Evolutionary conservation across 2,888 invertebrate species (phyloP).

Genomic region (Megalurothrips usitatus): DNA sequence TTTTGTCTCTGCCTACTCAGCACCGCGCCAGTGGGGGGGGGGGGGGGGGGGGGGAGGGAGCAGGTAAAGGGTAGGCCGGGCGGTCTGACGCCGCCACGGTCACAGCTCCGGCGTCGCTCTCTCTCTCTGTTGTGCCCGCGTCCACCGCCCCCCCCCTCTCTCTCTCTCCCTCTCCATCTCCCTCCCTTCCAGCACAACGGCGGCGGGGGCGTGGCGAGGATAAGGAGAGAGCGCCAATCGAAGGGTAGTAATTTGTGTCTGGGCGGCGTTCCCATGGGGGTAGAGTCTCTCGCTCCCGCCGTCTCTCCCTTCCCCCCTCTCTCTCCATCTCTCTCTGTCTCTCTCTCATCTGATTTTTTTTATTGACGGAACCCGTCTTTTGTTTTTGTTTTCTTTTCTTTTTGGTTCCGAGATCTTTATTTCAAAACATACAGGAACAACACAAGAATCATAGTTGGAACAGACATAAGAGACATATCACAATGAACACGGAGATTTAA

Average conservation of each 20-base stretch:
- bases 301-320: background rate
- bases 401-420: too few relatives aligned
- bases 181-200: background rate
- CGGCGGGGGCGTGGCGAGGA: background rate
- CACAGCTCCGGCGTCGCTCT: background rate
- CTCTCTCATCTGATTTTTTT: background rate
- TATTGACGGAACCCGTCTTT: too few relatives aligned
- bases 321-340: background rate
- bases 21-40: slow-evolving; percentile 43
- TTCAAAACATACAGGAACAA: too few relatives aligned
- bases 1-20: slow-evolving; percentile 37
- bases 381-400: too few relatives aligned
- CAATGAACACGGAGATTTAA: too few relatives aligned
- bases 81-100: background rate
- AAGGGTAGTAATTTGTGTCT: background rate
- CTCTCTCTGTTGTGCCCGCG: background rate
- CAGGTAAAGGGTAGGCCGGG: background rate
- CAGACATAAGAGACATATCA: too few relatives aligned
- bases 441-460: too few relatives aligned
- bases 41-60: background rate
- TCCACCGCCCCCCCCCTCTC: too few relatives aligned
- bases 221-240: too few relatives aligned
- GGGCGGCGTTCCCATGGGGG: slow-evolving; percentile 36
- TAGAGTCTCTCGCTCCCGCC: background rate
- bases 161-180: too few relatives aligned